A percentile compares a stretch with the other conserved stretches of the same genome.
Conservation (phyloP, 1,140 invertebrate species). For the Archivesica marissinica region DNA sequence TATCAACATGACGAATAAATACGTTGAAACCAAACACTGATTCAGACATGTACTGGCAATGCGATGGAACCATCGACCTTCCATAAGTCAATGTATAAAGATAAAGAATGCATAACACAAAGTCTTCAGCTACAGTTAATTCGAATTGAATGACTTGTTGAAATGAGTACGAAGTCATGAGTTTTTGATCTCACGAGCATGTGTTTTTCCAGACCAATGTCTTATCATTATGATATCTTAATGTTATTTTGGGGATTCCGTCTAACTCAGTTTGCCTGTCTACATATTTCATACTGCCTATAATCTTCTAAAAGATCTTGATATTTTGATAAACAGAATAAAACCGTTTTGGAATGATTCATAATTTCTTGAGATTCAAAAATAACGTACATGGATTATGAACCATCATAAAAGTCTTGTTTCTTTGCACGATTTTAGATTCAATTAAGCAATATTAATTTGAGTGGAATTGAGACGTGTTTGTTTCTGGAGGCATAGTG, state of each 20-base stretch:
- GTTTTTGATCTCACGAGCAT: slow-evolving; percentile 10
- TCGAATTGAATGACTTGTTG: no score
- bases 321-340: not conserved
- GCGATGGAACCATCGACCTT: no score
- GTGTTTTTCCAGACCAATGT: slow-evolving; percentile 25
- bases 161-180: no score
- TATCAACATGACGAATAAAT: no score
- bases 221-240: slow-evolving; percentile 3
- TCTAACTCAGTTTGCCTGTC: not conserved
- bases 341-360: no score
- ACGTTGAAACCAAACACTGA: no score
- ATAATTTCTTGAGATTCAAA: no score
- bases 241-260: not conserved
- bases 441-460: not conserved
- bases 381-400: not conserved
- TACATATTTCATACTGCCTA: not conserved
- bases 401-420: not conserved
- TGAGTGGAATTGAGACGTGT: not conserved
- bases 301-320: not conserved
- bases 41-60: no score
- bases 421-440: not conserved
- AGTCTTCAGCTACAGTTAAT: no score
- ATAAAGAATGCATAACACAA: no score
- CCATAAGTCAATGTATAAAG: no score
- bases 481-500: not conserved